phyloP scores from a whole-genome alignment of 1,140 invertebrate genomes.

The Hetaerina americana region DNA sequence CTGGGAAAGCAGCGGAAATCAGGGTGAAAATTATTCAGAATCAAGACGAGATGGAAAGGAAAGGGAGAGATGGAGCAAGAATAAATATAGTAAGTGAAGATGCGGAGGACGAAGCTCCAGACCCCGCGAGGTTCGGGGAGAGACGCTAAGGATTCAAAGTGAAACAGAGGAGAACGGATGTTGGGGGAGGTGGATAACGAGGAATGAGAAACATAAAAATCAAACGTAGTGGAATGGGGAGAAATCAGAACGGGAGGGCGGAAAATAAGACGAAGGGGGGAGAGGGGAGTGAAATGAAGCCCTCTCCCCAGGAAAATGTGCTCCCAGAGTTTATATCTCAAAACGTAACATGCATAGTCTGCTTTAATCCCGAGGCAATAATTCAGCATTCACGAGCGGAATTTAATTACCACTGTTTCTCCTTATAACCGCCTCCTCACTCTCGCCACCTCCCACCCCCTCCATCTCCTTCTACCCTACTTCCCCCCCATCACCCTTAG shows the following conservation, averaged over 20 bases:
- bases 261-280: not conserved
- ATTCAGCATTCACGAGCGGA: not conserved
- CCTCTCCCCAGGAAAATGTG: not conserved
- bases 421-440: not conserved
- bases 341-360: not conserved
- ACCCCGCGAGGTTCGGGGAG: not conserved
- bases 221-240: too few relatives aligned
- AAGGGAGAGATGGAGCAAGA: not conserved
- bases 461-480: too few relatives aligned
- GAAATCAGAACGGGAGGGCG: not conserved
- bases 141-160: too few relatives aligned
- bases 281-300: not conserved
- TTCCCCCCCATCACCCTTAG: too few relatives aligned
- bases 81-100: not conserved
- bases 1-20: too few relatives aligned
- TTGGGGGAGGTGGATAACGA: not conserved
- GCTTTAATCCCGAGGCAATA: not conserved
- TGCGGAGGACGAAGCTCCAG: not conserved
- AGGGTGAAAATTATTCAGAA: too few relatives aligned
- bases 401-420: not conserved
- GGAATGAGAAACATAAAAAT: not conserved
- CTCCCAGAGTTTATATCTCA: not conserved
- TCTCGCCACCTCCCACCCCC: not conserved
- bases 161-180: not conserved
- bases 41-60: too few relatives aligned